Percentiles rank a stretch among this genome's conserved stretches.
phyloP scores from a whole-genome alignment of 1,140 invertebrate species.

The Caenorhabditis latens region DNA sequence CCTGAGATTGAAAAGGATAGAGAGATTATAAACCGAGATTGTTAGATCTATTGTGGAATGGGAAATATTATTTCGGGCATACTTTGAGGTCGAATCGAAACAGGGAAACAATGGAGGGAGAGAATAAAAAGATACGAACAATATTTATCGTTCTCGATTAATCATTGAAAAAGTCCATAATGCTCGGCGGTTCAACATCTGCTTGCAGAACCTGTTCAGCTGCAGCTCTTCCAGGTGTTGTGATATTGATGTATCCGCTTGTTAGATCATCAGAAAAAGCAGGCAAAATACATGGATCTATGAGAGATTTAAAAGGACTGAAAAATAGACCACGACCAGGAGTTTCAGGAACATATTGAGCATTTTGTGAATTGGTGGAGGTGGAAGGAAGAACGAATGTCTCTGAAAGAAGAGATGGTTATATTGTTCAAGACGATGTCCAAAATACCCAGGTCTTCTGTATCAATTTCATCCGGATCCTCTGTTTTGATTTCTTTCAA shows the following conservation, averaged over 20 bases:
- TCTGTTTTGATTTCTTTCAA: neutral
- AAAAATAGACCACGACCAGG: slow-evolving; percentile 25
- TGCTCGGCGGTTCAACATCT: neutral
- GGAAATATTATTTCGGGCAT: no score
- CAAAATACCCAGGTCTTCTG: neutral
- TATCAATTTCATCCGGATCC: neutral
- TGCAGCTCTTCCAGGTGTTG: neutral
- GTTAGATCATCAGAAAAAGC: slow-evolving; percentile 5
- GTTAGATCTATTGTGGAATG: neutral
- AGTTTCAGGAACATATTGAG: slow-evolving; percentile 29
- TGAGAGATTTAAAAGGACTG: slow-evolving; percentile 28
- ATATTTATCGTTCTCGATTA: neutral
- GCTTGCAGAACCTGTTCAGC: neutral
- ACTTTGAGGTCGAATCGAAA: no score
- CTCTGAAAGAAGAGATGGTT: neutral
- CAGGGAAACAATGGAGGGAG: no score
- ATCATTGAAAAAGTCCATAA: slow-evolving; percentile 33
- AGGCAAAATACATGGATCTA: slow-evolving; percentile 4
- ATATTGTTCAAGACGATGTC: neutral
- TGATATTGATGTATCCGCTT: slow-evolving; percentile 4
- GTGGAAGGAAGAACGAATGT: slow-evolving; percentile 8
- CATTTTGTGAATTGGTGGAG: neutral
- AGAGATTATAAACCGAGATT: slow-evolving; percentile 34
- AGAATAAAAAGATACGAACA: neutral
- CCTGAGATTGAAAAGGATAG: neutral